phyloP scores from a whole-genome alignment of 2,797 vertebrate genomes.

The Sebastes variabilis region DNA sequence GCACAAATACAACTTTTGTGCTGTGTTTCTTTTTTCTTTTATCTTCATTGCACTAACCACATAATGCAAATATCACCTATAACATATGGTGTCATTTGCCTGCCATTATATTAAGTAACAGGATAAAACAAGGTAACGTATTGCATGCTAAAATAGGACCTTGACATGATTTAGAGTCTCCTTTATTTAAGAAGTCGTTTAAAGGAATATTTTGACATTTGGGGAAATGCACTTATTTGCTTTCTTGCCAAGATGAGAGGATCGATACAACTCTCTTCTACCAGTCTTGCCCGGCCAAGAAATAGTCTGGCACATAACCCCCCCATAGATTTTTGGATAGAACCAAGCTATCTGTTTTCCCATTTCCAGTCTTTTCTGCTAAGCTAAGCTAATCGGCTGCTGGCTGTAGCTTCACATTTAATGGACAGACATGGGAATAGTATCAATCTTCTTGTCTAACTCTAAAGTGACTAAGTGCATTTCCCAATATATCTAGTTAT shows the following conservation, averaged over 20 bases:
- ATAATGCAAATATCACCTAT: constrained; percentile 54
- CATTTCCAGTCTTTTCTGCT: background rate
- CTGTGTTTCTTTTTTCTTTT: constrained; percentile 30
- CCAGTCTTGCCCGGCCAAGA: background rate
- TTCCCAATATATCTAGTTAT: background rate
- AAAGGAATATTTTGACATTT: constrained; percentile 5
- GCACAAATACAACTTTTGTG: constrained; percentile 64
- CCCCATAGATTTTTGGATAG: background rate
- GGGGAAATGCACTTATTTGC: constrained; percentile 9
- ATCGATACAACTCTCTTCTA: background rate
- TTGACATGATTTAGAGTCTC: background rate
- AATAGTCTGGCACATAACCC: background rate
- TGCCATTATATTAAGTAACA: constrained; percentile 34
- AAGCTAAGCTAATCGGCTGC: background rate
- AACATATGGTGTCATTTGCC: constrained; percentile 55
- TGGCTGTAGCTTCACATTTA: background rate
- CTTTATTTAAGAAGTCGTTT: background rate
- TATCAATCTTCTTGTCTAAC: background rate
- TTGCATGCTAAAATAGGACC: constrained; percentile 59
- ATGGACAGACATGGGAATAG: background rate
- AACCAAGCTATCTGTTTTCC: background rate
- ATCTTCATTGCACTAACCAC: constrained; percentile 69
- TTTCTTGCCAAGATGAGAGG: constrained; percentile 22
- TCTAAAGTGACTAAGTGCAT: constrained; percentile 4
- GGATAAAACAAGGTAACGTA: constrained; percentile 50